Base-by-base conservation (phyloP, 2,888 invertebrate genomes). In the Nipponacmea schrenckii region DNA sequence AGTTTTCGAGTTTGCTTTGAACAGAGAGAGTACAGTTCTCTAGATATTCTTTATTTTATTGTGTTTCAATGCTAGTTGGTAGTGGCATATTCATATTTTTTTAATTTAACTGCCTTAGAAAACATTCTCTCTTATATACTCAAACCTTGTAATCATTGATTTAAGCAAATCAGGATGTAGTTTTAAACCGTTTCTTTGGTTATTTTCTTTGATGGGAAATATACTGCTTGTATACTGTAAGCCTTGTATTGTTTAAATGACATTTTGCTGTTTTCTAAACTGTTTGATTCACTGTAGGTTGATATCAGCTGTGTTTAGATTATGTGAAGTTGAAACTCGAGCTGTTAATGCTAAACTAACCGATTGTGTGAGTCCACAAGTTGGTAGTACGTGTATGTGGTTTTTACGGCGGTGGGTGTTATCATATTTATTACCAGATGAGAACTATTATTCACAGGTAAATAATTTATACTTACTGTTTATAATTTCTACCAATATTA, bases 321-420 rank as follows among this genome's bases (percentile, higher is more conserved):
- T 95, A 68, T 93, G 94, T 86, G 92, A 93, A 68, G 92, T 94
- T 80, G 94, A 95, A 86, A 93, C 92, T 77, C 92, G 93, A 1
- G 93, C 94, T 0, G 90, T 93, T 27, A 92, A 93, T 73, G 93
- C 93, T 0, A 93, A 93, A 72, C 90, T 94, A 74, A 90, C 91
- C 0, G 91, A 91, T 76, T 90, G 92, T 76, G 91, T 95, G 80
- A 95, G 95, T 86, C 95, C 95, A 0, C 94, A 95, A 88, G 92
- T 95, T 1, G 93, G 93, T 1, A 92, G 93, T 63, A 93, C 93
- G 0, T 90, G 93, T 64, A 93, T 94, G 79, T 95, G 95, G 94
- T 93, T 94, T 83, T 90, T 96, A 64, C 92, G 93, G 81, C 92
- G 93, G 79, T 95, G 94, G 94, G 92, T 93, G 66, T 90, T 92